Conservation (phyloP, 1,140 invertebrate genomes). For the Sipha flava region DNA sequence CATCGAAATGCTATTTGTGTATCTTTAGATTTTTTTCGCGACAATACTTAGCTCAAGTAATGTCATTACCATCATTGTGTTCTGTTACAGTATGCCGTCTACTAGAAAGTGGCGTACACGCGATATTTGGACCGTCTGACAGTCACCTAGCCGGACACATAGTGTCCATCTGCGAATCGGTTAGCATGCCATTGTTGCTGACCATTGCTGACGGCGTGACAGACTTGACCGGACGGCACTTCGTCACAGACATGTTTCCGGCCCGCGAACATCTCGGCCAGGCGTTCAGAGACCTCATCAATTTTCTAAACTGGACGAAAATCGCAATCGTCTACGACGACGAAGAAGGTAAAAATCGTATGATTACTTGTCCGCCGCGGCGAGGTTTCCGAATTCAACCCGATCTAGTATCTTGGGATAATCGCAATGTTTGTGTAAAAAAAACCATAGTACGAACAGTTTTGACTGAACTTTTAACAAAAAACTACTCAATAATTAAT, state of each 20-base stretch:
- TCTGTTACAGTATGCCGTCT: constrained; percentile 68
- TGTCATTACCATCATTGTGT: neutral
- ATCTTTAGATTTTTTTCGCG: no score
- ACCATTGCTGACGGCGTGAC: constrained; percentile 56
- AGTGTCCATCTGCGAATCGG: constrained; percentile 78
- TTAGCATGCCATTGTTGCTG: constrained; percentile 82
- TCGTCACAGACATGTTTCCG: constrained; percentile 85
- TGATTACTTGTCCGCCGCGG: no score
- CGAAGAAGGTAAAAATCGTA: constrained; percentile 69
- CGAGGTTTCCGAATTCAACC: no score
- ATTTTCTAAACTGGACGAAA: constrained; percentile 84
- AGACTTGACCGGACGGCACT: constrained; percentile 50
- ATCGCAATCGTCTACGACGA: constrained; percentile 91
- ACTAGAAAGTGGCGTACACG: constrained; percentile 73
- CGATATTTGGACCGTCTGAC: constrained; percentile 81
- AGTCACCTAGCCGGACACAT: constrained; percentile 72
- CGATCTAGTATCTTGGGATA: no score
- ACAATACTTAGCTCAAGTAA: no score
- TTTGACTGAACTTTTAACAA: no score
- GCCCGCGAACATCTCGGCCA: constrained; percentile 70
- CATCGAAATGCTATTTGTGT: no score
- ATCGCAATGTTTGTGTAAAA: no score
- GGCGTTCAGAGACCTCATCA: constrained; percentile 78
- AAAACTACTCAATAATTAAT: no score
- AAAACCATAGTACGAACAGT: no score